A percentile compares a stretch with the other conserved stretches of the same genome.
Evolutionary conservation across 2,113 vertebrate species (phyloP).

Genomic region (Equus quagga): DNA sequence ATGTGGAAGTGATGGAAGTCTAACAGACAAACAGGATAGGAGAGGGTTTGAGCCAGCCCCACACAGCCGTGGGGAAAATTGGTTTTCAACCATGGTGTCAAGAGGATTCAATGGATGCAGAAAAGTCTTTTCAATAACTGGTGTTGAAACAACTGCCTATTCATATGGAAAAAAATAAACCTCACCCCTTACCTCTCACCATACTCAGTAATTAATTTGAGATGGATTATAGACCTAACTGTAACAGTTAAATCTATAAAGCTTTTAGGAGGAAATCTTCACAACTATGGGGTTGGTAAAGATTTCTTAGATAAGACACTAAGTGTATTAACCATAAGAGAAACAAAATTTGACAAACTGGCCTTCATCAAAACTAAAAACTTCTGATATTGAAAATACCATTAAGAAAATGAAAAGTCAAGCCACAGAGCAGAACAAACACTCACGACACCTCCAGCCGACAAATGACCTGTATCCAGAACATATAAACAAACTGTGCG

Average conservation of each 20-base stretch:
- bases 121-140: neutral
- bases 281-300: neutral
- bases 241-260: neutral
- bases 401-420: neutral
- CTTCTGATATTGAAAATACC: too few species aligned
- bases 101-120: neutral
- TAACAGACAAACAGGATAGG: too few species aligned
- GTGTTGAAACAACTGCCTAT: neutral
- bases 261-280: neutral
- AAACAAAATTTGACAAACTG: neutral
- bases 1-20: neutral
- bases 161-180: neutral
- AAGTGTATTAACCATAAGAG: neutral
- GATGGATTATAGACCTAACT: neutral
- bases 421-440: neutral
- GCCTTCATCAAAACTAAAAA: neutral
- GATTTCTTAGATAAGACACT: neutral
- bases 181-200: neutral
- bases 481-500: rapidly evolving
- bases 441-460: rapidly evolving
- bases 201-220: neutral
- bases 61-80: rapidly evolving
- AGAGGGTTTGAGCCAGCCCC: neutral
- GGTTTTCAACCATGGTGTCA: neutral
- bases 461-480: neutral